A percentile compares a stretch with the other conserved stretches of the same genome.
Conservation (phyloP, 2,113 vertebrate genomes). For the Phasianus colchicus region DNA sequence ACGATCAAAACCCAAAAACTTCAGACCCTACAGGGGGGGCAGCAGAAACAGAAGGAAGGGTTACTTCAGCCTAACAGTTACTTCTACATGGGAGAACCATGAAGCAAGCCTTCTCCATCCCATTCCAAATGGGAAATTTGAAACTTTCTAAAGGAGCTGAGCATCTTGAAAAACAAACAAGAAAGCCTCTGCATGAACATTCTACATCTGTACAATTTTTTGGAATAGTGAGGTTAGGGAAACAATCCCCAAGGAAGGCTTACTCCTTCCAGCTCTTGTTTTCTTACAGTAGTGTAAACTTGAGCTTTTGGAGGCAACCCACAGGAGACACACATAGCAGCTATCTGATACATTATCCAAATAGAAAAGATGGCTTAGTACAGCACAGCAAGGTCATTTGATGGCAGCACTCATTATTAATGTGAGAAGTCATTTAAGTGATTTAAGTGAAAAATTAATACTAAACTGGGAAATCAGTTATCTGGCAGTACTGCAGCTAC, state of each 20-base stretch:
- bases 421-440: not conserved
- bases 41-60: not conserved
- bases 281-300: not conserved
- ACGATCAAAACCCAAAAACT: not conserved
- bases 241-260: not conserved
- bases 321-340: fast-evolving
- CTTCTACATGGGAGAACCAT: not conserved
- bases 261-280: not conserved
- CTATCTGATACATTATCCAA: not conserved
- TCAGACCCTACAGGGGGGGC: not conserved
- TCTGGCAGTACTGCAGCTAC: not conserved
- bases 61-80: not conserved
- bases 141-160: not conserved
- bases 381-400: not conserved
- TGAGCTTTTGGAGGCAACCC: not conserved
- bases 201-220: not conserved
- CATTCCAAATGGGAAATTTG: not conserved
- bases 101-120: not conserved
- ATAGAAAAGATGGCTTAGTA: not conserved
- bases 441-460: not conserved
- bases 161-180: not conserved
- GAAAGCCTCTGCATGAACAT: not conserved
- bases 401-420: not conserved
- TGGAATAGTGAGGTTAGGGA: not conserved
- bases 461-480: not conserved